phyloP scores from a whole-genome alignment of 2,888 invertebrate genomes.

The Lochmaea crataegi region DNA sequence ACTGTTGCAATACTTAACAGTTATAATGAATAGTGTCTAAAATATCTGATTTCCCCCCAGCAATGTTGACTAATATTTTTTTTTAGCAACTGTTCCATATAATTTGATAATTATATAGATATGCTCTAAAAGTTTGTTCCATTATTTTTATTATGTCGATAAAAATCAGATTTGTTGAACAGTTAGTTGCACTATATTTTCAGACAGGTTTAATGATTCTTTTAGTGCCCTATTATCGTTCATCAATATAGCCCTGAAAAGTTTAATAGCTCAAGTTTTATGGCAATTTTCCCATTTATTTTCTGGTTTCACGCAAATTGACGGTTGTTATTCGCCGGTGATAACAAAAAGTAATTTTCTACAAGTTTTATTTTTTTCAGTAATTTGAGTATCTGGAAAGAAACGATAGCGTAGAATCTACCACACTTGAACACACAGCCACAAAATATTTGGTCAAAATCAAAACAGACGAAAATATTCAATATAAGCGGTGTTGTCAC shows the following conservation, averaged over 20 bases:
- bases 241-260: conserved; percentile 34
- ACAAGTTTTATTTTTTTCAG: not conserved
- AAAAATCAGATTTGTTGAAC: conserved; percentile 1
- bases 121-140: not conserved
- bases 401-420: not conserved
- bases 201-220: conserved; percentile 14
- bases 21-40: too few species aligned
- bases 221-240: conserved; percentile 30
- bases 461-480: too few species aligned
- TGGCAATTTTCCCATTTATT: conserved; percentile 37
- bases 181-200: conserved; percentile 9
- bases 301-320: conserved; percentile 31
- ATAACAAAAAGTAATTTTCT: conserved; percentile 20
- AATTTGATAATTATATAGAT: not conserved
- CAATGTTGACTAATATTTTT: too few species aligned
- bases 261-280: conserved; percentile 39
- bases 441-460: too few species aligned
- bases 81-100: not conserved
- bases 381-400: not conserved
- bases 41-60: too few species aligned
- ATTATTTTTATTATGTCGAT: conserved; percentile 2
- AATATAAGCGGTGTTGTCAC: too few species aligned
- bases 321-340: conserved; percentile 19
- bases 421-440: too few species aligned
- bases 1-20: too few species aligned